Evolutionary conservation across 2,113 vertebrate species (phyloP), one percentile per base, ranked within the genome.

Genomic region (Propithecus coquereli): DNA sequence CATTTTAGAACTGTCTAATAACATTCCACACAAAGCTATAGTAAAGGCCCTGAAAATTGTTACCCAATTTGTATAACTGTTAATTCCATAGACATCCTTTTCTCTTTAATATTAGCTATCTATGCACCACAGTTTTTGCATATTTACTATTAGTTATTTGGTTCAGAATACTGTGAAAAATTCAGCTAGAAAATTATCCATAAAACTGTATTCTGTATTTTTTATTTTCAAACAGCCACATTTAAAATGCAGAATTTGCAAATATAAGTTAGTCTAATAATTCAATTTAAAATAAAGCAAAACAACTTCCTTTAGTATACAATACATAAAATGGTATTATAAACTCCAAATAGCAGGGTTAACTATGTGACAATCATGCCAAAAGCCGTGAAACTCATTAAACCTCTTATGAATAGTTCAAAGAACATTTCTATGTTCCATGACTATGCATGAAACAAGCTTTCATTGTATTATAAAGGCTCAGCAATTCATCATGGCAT

Each of bases 171-270:
- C 59, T 97, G 94, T 91, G 97, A 99, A 98, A 99, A 98, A 98
- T 97, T 97, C 98, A 91, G 97, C 98, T 98, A 98, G 96, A 65
- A 97, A 98, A 97, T 97, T 98, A 97, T 98, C 98, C 97, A 98
- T 98, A 98, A 98, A 98, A 98, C 97, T 98, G 98, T 97, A 98
- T 98, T 98, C 97, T 98, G 93, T 98, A 98, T 97, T 98, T 91
- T 92, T 80, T 82, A 94, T 99, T 98, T 98, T 97, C 98, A 98
- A 98, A 98, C 98, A 98, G 97, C 98, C 98, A 98, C 98, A 98
- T 98, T 98, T 98, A 98, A 98, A 98, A 98, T 98, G 98, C 98
- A 98, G 98, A 98, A 98, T 98, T 98, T 98, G 98, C 97, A 98
- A 98, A 98, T 98, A 98, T 98, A 98, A 98, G 98, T 98, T 98